Conservation (phyloP, 2,797 vertebrate species). For the Macropus fuliginosus region DNA sequence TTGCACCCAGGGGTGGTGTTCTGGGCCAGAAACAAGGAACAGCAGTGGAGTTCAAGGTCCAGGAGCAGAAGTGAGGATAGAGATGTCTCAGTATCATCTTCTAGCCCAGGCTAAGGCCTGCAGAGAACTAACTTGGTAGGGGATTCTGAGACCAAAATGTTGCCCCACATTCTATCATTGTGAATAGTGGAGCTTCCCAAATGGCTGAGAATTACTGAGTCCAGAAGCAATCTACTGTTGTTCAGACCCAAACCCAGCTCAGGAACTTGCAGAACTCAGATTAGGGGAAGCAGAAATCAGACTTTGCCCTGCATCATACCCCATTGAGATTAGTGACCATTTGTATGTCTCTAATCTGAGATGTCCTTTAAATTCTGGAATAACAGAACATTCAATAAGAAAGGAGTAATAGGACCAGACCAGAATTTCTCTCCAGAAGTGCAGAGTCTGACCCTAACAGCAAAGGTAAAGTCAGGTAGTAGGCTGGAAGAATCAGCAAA, state of each 20-base stretch:
- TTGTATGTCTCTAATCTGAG: background rate
- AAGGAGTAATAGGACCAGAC: background rate
- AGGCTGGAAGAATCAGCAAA: background rate
- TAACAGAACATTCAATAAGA: background rate
- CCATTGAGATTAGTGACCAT: background rate
- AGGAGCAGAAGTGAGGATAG: background rate
- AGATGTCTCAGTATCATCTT: background rate
- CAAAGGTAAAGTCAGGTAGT: background rate
- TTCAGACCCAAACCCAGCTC: background rate
- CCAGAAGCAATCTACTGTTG: background rate
- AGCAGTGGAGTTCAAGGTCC: background rate
- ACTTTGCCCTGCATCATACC: background rate
- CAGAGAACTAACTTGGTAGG: background rate
- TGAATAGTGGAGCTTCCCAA: background rate
- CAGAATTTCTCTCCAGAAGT: background rate
- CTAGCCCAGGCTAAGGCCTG: background rate
- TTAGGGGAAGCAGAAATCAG: background rate
- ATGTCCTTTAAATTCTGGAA: background rate
- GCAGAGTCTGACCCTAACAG: background rate
- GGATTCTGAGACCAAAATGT: background rate
- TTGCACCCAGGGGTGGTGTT: background rate
- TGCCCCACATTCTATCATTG: background rate
- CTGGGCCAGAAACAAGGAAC: background rate
- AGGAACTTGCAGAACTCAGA: background rate
- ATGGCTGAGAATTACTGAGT: background rate